Percentiles rank a stretch among this genome's conserved stretches.
Conservation (phyloP, 2,113 vertebrate species). For the Psittacula cyanocephala region DNA sequence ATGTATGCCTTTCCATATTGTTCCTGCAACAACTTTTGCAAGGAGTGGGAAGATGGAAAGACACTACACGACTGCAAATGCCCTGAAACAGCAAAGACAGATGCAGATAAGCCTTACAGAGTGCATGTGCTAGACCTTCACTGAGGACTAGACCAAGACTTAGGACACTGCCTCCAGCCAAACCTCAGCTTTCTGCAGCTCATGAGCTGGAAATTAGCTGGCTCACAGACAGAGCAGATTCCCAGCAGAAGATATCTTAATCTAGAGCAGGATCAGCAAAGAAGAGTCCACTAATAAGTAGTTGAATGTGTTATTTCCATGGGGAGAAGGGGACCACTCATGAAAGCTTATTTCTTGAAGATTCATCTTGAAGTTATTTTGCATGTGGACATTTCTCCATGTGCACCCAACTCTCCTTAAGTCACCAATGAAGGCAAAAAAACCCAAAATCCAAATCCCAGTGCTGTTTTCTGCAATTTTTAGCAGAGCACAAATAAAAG, state of each 20-base stretch:
- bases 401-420: neutral
- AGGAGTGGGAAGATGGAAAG: neutral
- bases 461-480: neutral
- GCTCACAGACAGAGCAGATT: neutral
- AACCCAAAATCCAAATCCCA: neutral
- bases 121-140: neutral
- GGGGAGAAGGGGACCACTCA: neutral
- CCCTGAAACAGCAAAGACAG: neutral
- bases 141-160: neutral
- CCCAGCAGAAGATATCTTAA: neutral
- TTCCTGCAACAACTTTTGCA: neutral
- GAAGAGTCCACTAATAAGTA: neutral
- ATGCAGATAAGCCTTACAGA: neutral
- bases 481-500: neutral
- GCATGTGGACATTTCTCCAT: neutral
- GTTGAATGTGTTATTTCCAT: neutral
- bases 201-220: neutral
- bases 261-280: neutral
- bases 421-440: neutral
- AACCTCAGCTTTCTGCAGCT: neutral
- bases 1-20: neutral
- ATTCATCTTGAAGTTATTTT: neutral
- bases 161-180: neutral
- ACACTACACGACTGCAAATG: rapidly evolving
- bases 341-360: neutral